Evolutionary conservation across 2,888 invertebrate species (phyloP).

Genomic region (Trisateles emortualis): DNA sequence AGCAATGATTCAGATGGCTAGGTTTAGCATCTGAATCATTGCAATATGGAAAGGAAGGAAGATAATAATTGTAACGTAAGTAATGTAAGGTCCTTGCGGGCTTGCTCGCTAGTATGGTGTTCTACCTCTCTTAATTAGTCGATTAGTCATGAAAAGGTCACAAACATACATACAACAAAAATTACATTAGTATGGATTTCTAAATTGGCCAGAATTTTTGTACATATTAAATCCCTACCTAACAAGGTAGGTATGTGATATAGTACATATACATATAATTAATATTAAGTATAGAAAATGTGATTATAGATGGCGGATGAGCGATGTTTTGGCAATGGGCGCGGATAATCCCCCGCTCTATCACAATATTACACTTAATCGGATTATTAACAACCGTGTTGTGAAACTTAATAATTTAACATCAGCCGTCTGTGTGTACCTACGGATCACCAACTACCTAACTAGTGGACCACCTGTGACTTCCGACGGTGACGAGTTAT

Average conservation of each 20-base stretch:
- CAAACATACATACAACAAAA: no score
- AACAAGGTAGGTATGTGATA: background rate
- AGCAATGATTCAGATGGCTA: no score
- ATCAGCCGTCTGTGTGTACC: background rate
- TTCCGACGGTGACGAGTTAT: background rate
- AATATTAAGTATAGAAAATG: background rate
- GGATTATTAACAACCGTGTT: conserved; percentile 17
- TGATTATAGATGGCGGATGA: background rate
- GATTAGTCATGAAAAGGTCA: no score
- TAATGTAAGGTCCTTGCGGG: no score
- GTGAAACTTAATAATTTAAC: conserved; percentile 6
- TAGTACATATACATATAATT: background rate
- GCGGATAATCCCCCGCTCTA: conserved; percentile 22
- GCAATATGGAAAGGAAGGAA: no score
- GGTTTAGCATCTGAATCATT: no score
- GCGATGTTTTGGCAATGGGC: conserved; percentile 35
- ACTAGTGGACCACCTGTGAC: background rate
- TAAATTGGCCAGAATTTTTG: no score
- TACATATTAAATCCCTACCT: background rate
- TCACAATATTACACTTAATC: conserved; percentile 41
- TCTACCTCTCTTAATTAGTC: no score
- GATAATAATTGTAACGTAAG: no score
- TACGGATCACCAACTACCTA: no score
- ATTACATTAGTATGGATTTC: no score
- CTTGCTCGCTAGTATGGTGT: no score